Base-by-base conservation (phyloP, 2,888 invertebrate genomes). In the Chymomyza fuscimana region DNA sequence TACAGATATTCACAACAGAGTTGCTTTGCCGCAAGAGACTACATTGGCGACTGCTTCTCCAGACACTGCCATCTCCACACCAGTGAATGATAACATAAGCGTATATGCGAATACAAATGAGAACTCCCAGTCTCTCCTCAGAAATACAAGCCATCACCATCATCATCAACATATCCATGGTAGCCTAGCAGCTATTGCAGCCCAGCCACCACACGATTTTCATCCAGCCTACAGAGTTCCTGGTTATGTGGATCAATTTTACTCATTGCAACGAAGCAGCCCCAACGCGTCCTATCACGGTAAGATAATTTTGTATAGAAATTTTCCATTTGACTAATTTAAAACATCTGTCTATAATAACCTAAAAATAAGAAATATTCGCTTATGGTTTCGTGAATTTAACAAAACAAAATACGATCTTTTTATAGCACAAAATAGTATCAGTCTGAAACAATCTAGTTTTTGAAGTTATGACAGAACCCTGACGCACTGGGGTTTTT, bases 181-280 rank as follows among this genome's bases (percentile, higher is more conserved):
- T 91, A 93, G 91, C 90, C 92, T 91, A 5, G 66, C 70, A 51
- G 92, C 93, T 91, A 92, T 91, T 9, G 62, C 69, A 51, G 93
- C 94, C 92, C 88, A 94, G 91, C 92, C 94, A 92, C 89, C 93
- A 91, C 90, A 92, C 89, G 91, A 92, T 54, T 92, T 92, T 76
- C 95, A 95, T 92, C 94, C 95, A 83, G 95, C 95, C 77, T 95
- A 95, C 91, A 93, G 95, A 91, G 94, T 95, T 89, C 93, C 94
- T 78, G 94, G 94, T 90, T 95, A 95, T 93, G 95, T 96, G 95
- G 96, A 96, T 93, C 95, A 95, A 92, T 93, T 95, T 81, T 95
- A 95, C 91, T 94, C 95, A 72, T 93, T 95, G 81, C 95, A 95
- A 87, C 95, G 95, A 91, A 88, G 93, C 89, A 94, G 94, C 90